phyloP scores from a whole-genome alignment of 92 coral and sea anemone species.

The Virgularia gustaviana region DNA sequence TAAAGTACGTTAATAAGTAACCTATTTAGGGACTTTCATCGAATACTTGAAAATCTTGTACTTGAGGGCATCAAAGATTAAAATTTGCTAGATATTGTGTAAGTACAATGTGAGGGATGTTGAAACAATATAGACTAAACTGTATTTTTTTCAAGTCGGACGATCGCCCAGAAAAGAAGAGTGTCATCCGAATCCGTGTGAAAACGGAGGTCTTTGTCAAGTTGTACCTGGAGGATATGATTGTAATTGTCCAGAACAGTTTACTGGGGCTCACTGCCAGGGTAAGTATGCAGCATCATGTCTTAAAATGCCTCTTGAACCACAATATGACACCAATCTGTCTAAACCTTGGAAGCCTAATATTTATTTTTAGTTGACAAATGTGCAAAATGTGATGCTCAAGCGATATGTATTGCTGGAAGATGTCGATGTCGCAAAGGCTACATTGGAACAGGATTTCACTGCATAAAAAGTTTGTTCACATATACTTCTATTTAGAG shows the following conservation, averaged over 20 bases:
- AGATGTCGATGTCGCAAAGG: slow-evolving; percentile 75
- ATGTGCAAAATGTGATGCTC: slow-evolving; percentile 86
- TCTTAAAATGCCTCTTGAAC: not conserved
- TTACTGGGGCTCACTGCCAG: slow-evolving; percentile 71
- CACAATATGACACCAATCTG: not conserved
- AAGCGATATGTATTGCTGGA: slow-evolving; percentile 79
- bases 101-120: no score
- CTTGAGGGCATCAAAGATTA: no score
- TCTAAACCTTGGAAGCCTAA: no score
- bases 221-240: slow-evolving; percentile 86
- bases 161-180: slow-evolving; percentile 67
- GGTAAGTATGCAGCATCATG: slow-evolving; percentile 46
- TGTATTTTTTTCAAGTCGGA: not conserved
- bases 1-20: no score
- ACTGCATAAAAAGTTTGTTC: slow-evolving; percentile 81
- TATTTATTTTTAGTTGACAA: slow-evolving; percentile 65
- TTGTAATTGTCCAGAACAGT: slow-evolving; percentile 74
- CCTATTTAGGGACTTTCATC: no score
- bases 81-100: no score
- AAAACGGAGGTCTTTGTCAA: slow-evolving; percentile 70
- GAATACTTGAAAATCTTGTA: no score
- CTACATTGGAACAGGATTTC: slow-evolving; percentile 88
- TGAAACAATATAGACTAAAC: no score
- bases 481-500: no score
- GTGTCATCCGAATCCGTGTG: slow-evolving; percentile 91